These are phyloP conservation scores for Pampusana beccarii DNA, from an alignment of 2,113 vertebrate species.

Conservation along the genomic window DNA sequence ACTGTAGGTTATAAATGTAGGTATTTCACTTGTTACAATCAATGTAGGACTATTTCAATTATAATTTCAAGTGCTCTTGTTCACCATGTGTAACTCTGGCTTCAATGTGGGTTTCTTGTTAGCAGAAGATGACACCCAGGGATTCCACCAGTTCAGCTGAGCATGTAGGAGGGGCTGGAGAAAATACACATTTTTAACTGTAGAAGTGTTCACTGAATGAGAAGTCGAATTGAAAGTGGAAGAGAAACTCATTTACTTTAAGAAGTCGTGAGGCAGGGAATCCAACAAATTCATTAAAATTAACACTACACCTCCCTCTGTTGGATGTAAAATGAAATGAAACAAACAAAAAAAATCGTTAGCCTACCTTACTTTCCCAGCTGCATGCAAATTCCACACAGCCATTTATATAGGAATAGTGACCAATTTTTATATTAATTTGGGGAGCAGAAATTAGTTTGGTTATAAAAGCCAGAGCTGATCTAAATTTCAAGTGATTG, in stretches of 20 bases:
- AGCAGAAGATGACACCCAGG: background rate
- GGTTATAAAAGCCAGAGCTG: background rate
- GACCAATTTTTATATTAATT: background rate
- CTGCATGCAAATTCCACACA: background rate
- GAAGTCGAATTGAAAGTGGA: background rate
- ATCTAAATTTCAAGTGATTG: background rate
- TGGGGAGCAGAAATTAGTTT: background rate
- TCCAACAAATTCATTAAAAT: background rate
- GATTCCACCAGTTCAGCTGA: background rate
- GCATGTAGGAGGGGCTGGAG: background rate
- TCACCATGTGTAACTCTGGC: background rate
- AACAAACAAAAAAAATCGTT: background rate
- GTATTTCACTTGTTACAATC: background rate
- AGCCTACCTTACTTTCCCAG: background rate
- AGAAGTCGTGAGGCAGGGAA: background rate
- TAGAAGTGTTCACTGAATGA: background rate
- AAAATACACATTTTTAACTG: background rate
- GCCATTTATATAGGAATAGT: background rate
- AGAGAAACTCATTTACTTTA: background rate
- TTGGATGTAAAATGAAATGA: background rate
- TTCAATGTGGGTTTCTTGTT: background rate
- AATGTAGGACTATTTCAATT: background rate
- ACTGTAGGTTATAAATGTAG: background rate
- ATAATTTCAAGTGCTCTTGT: background rate
- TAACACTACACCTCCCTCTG: slow-evolving; percentile 43